Evolutionary conservation across 2,888 invertebrate species (phyloP).

Genomic region (Drosophila infuscata): DNA sequence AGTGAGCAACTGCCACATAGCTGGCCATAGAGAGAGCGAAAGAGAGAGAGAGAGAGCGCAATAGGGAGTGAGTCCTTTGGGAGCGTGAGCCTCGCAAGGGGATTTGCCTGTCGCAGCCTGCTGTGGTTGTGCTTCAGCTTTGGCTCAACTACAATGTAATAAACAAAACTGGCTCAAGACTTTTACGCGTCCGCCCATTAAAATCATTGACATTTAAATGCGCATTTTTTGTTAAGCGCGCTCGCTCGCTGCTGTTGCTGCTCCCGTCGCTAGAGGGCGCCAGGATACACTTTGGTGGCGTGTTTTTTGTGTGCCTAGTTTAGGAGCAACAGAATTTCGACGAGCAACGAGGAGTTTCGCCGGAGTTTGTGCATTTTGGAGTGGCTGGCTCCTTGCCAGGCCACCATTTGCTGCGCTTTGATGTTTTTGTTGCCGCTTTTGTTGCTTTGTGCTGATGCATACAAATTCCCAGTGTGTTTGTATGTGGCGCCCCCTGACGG

Average conservation of each 20-base stretch:
- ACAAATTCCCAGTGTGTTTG: constrained; percentile 51
- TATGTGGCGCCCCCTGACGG: constrained; percentile 43
- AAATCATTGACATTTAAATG: constrained; percentile 82
- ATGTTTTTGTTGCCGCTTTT: constrained; percentile 61
- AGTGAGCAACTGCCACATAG: constrained; percentile 34
- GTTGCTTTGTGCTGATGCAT: constrained; percentile 68
- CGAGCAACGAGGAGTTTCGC: constrained; percentile 4
- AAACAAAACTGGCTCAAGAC: constrained; percentile 78
- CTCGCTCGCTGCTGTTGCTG: constrained; percentile 2
- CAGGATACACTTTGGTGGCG: constrained; percentile 62
- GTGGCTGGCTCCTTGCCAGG: constrained; percentile 24
- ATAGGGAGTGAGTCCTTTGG: constrained; percentile 39
- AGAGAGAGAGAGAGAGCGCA: not conserved
- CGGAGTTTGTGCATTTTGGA: constrained; percentile 42
- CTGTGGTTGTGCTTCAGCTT: constrained; percentile 39
- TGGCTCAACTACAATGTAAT: constrained; percentile 66
- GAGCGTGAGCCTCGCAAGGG: constrained; percentile 1
- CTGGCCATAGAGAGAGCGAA: constrained; percentile 3
- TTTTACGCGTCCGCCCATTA: constrained; percentile 78
- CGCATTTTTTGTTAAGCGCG: constrained; percentile 34
- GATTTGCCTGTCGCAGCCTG: constrained; percentile 9
- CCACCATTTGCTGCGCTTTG: constrained; percentile 54
- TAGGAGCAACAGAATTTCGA: constrained; percentile 10
- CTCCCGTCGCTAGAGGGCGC: constrained; percentile 56
- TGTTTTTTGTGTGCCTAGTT: constrained; percentile 38